These are phyloP conservation scores for Mesorhabditis spiculigera DNA, from an alignment of 2,888 invertebrate species.

Conservation along the genomic window DNA sequence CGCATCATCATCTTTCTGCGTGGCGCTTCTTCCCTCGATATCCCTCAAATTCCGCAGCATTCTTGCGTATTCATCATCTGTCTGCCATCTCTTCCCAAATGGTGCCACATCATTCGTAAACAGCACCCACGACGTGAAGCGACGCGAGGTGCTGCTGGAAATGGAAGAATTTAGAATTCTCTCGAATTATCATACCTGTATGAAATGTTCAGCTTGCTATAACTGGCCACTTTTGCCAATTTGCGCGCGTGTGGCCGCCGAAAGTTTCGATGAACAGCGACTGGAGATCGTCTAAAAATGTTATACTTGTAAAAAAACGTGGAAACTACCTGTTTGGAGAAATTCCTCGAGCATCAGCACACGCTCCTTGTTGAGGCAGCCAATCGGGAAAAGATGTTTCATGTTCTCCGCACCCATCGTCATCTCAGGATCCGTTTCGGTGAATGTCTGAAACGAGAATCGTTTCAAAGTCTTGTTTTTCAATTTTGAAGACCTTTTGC, in stretches of 20 bases:
- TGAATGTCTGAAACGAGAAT: background rate
- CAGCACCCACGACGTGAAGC: background rate
- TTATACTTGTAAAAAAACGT: too few species aligned
- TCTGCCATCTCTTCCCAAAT: background rate
- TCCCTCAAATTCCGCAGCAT: background rate
- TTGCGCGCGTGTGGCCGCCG: background rate
- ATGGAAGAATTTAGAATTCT: too few species aligned
- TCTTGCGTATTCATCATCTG: background rate
- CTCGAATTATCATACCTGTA: background rate
- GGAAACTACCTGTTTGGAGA: background rate
- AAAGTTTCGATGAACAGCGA: background rate
- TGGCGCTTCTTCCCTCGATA: background rate
- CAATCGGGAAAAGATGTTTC: constrained; percentile 4
- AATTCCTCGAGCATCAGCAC: background rate
- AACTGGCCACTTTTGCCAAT: constrained; percentile 4
- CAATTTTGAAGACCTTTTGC: too few species aligned
- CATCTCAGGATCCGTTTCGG: constrained; percentile 2
- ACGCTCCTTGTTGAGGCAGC: background rate
- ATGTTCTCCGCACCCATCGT: constrained; percentile 2
- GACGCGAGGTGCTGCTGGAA: background rate
- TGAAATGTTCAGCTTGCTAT: background rate
- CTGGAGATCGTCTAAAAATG: background rate
- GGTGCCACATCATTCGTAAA: background rate
- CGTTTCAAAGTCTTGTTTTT: too few species aligned
- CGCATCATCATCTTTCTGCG: background rate